phyloP scores from a whole-genome alignment of 2,888 invertebrate genomes.

The Hedychridium roseum region DNA sequence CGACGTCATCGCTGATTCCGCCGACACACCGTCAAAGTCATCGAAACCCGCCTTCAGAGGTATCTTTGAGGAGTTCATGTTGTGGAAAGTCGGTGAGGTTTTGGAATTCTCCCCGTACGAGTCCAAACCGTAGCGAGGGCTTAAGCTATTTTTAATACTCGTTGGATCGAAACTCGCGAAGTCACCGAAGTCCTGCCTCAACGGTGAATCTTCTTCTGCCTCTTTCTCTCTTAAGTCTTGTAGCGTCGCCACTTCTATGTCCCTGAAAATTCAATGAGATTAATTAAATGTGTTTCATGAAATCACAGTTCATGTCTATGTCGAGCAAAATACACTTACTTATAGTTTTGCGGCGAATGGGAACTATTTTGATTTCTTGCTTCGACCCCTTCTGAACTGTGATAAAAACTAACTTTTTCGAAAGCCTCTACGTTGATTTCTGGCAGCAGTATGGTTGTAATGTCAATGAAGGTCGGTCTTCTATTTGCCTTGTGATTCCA shows the following conservation, averaged over 20 bases:
- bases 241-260: constrained; percentile 49
- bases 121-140: constrained; percentile 45
- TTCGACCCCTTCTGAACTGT: constrained; percentile 68
- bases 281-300: constrained; percentile 4
- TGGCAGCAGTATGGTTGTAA: constrained; percentile 77
- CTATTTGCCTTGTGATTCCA: constrained; percentile 85
- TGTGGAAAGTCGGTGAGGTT: constrained; percentile 41
- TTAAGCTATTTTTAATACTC: constrained; percentile 48
- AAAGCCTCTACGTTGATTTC: constrained; percentile 71
- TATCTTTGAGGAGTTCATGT: constrained; percentile 53
- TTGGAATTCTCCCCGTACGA: constrained; percentile 46
- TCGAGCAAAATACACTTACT: constrained; percentile 39
- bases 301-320: neutral
- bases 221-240: constrained; percentile 54
- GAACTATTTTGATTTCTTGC: constrained; percentile 61
- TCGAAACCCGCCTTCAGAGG: constrained; percentile 59
- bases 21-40: constrained; percentile 58
- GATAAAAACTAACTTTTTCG: constrained; percentile 72
- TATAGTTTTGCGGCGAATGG: constrained; percentile 47
- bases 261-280: constrained; percentile 30
- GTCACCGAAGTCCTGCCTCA: constrained; percentile 54
- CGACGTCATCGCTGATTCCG: constrained; percentile 50
- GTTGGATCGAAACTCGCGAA: constrained; percentile 55
- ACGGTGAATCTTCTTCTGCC: constrained; percentile 49
- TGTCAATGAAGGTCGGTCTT: constrained; percentile 86